Evolutionary conservation across 92 coral and sea anemone species (phyloP).

Genomic region (Chrysogorgia sp.): DNA sequence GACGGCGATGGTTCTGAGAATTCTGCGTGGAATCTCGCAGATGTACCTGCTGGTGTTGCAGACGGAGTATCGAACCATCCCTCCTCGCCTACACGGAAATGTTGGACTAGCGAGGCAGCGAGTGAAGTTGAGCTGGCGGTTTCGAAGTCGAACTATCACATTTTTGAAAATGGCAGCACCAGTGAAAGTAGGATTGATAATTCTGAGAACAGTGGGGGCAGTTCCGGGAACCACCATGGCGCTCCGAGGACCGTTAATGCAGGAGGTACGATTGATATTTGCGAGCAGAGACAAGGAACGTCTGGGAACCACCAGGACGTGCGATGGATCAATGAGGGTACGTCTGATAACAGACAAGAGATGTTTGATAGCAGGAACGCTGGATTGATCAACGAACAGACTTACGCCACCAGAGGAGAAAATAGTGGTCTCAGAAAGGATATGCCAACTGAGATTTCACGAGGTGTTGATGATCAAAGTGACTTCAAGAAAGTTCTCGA

Average conservation of each 20-base stretch:
- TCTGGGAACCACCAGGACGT: background rate
- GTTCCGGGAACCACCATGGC: background rate
- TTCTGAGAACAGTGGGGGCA: background rate
- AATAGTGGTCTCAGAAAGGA: background rate
- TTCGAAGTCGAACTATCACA: slow-evolving; percentile 7
- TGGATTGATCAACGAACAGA: background rate
- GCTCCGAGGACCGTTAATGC: background rate
- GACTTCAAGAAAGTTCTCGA: background rate
- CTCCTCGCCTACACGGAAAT: slow-evolving; percentile 53
- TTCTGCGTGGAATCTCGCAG: slow-evolving; percentile 30
- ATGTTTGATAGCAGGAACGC: slow-evolving; percentile 53
- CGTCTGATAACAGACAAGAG: slow-evolving; percentile 43
- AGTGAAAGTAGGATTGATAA: background rate
- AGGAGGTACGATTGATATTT: background rate
- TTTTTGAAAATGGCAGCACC: background rate
- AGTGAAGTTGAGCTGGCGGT: slow-evolving; percentile 25
- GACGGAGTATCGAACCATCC: slow-evolving; percentile 19
- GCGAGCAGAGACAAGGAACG: background rate
- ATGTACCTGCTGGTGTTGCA: slow-evolving; percentile 10
- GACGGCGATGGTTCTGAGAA: slow-evolving; percentile 40
- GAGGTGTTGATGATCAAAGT: background rate
- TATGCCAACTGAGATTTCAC: background rate
- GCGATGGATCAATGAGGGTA: too few relatives aligned
- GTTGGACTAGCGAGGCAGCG: slow-evolving; percentile 45
- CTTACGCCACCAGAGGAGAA: background rate